These are phyloP conservation scores for Peromyscus nudipes DNA, from an alignment of 2,797 vertebrate genomes.

Conservation along the genomic window DNA sequence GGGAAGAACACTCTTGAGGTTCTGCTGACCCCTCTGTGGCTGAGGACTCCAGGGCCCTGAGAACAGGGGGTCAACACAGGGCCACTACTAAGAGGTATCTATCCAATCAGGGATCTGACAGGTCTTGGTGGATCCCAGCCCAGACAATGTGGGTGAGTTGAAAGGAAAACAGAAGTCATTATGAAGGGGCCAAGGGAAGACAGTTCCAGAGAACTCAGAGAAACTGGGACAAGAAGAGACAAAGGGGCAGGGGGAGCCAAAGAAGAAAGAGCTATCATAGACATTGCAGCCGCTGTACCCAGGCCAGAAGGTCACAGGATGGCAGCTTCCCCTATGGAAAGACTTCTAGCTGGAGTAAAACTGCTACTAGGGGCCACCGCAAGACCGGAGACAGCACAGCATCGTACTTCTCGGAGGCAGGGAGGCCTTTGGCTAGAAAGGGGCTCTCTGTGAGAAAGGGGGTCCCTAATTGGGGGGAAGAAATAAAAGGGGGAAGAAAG, in stretches of 20 bases:
- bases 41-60: not conserved
- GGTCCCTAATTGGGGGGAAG: constrained; percentile 77
- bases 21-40: not conserved
- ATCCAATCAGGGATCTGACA: not conserved
- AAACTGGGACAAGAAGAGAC: not conserved
- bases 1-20: not conserved
- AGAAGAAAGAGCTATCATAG: not conserved
- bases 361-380: not conserved
- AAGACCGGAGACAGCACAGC: not conserved
- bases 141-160: not conserved
- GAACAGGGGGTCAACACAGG: not conserved
- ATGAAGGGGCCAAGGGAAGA: not conserved
- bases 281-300: not conserved
- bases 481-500: not conserved
- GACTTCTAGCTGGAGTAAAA: not conserved
- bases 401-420: not conserved
- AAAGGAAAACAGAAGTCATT: not conserved
- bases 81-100: not conserved
- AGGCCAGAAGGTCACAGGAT: not conserved
- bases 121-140: not conserved
- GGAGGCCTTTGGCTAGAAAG: constrained; percentile 43
- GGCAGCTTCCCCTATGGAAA: not conserved
- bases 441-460: not conserved
- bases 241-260: not conserved
- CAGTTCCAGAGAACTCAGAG: not conserved